Conservation (phyloP, 1,140 invertebrate species). For the Anagrus nilaparvatae region DNA sequence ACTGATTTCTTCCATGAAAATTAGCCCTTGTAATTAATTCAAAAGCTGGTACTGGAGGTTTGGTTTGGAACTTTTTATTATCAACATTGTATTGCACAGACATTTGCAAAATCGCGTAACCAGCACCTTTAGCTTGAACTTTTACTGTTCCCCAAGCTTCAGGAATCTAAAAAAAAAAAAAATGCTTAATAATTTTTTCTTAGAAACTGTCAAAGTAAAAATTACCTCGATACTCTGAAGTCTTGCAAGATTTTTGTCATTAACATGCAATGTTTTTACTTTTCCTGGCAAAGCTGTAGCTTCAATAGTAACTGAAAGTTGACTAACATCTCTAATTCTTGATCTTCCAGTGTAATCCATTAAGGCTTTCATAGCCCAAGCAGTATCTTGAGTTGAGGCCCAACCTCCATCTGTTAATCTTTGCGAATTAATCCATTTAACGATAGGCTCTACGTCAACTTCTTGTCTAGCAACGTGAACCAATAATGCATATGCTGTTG, state of each 20-base stretch:
- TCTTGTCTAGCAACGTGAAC: constrained; percentile 79
- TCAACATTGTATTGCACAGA: constrained; percentile 94
- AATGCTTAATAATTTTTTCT: constrained; percentile 14
- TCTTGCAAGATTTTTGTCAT: constrained; percentile 62
- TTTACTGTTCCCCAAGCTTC: constrained; percentile 88
- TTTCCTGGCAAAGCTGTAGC: constrained; percentile 68
- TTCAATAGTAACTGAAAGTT: constrained; percentile 69
- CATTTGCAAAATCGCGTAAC: constrained; percentile 86
- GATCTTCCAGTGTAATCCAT: constrained; percentile 82
- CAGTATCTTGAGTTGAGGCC: constrained; percentile 89
- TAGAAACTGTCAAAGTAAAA: background rate
- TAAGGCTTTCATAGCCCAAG: constrained; percentile 78
- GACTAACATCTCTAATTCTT: constrained; percentile 77
- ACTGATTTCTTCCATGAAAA: constrained; percentile 86
- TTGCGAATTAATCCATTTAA: constrained; percentile 88
- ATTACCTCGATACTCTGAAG: constrained; percentile 64
- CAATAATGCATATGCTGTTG: constrained; percentile 85
- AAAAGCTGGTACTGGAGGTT: constrained; percentile 71
- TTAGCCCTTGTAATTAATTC: constrained; percentile 57
- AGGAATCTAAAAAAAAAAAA: constrained; percentile 64
- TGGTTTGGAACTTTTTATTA: constrained; percentile 71
- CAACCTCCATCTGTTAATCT: constrained; percentile 85
- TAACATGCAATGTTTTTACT: constrained; percentile 56
- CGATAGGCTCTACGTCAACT: constrained; percentile 69
- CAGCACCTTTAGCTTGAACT: constrained; percentile 80